Evolutionary conservation across 2,888 invertebrate species (phyloP).

Genomic region (Phorcus lineatus): DNA sequence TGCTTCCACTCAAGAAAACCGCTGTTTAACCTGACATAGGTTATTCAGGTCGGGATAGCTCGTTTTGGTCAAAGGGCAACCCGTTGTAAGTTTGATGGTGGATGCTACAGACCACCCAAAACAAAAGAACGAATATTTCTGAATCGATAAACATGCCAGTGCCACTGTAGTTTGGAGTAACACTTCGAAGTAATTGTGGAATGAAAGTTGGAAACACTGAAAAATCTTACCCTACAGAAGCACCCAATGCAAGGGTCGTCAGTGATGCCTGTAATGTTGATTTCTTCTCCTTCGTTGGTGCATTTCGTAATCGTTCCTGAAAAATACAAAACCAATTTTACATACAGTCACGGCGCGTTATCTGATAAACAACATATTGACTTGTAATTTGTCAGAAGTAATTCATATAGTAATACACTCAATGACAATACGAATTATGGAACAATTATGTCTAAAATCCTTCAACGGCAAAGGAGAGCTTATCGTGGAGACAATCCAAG

Average conservation of each 20-base stretch:
- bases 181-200: too few relatives aligned
- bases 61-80: not conserved
- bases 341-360: not conserved
- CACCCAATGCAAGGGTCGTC: conserved; percentile 64
- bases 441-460: too few relatives aligned
- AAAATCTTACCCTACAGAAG: conserved; percentile 56
- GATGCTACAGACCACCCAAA: conserved; percentile 7
- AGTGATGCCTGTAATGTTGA: conserved; percentile 55
- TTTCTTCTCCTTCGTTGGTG: conserved; percentile 55
- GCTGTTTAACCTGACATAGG: not conserved
- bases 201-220: conserved; percentile 5
- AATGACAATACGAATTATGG: too few relatives aligned
- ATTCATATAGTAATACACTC: not conserved
- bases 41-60: not conserved
- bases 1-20: not conserved
- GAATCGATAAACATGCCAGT: too few relatives aligned
- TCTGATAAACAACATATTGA: not conserved
- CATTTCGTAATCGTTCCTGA: conserved; percentile 60
- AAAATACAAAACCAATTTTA: not conserved
- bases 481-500: not conserved
- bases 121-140: not conserved
- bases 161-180: too few relatives aligned
- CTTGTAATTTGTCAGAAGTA: not conserved
- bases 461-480: too few relatives aligned
- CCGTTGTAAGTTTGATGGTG: conserved; percentile 1